These are phyloP conservation scores for Trilocha varians DNA, from an alignment of 2,888 invertebrate genomes.

Conservation along the genomic window DNA sequence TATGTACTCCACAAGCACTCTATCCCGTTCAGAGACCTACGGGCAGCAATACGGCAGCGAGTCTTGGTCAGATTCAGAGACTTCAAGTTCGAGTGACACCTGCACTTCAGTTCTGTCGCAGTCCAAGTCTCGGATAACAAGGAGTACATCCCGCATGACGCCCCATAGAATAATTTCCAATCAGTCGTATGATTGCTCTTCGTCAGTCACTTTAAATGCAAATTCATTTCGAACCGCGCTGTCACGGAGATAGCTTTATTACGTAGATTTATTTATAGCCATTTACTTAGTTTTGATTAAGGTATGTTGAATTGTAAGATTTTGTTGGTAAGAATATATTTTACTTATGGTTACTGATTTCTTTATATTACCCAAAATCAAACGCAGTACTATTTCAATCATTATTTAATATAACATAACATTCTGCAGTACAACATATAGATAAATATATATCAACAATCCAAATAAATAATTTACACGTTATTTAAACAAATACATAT, in stretches of 20 bases:
- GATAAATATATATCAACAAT: too few species aligned
- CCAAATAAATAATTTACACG: too few species aligned
- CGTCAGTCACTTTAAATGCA: constrained; percentile 30
- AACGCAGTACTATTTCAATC: too few species aligned
- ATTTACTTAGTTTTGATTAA: constrained; percentile 35
- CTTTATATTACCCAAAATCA: neutral
- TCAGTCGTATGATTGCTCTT: constrained; percentile 21
- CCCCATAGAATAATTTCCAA: constrained; percentile 41
- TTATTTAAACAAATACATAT: constrained; percentile 8
- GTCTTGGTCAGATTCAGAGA: constrained; percentile 29
- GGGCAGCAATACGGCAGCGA: constrained; percentile 28
- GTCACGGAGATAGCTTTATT: constrained; percentile 26
- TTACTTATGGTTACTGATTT: neutral
- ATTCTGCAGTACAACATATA: too few species aligned
- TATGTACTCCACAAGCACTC: constrained; percentile 37
- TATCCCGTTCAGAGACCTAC: constrained; percentile 34
- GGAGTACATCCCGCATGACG: constrained; percentile 37
- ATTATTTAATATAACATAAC: too few species aligned
- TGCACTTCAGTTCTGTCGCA: constrained; percentile 35
- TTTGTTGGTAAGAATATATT: constrained; percentile 38
- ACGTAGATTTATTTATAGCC: constrained; percentile 22
- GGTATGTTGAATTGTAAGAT: constrained; percentile 44
- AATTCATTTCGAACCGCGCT: constrained; percentile 37
- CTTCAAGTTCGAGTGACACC: constrained; percentile 29
- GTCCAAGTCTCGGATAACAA: constrained; percentile 27